Conservation (phyloP, 2,797 vertebrate species). For the Enoplosus armatus region DNA sequence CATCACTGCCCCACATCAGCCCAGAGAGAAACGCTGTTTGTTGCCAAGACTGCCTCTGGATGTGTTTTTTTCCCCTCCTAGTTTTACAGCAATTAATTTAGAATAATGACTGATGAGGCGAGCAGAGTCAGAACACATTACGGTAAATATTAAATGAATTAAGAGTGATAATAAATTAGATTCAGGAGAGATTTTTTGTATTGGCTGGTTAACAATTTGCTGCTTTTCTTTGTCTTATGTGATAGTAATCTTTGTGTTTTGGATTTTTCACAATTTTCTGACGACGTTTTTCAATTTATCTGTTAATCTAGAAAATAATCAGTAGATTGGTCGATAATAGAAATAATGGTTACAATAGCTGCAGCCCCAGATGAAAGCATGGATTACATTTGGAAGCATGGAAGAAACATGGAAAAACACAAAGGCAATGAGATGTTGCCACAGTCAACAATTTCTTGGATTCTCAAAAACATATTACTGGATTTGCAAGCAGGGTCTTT, state of each 20-base stretch:
- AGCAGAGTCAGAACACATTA: constrained; percentile 29
- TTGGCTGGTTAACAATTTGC: neutral
- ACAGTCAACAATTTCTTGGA: constrained; percentile 16
- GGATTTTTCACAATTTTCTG: neutral
- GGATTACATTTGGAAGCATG: neutral
- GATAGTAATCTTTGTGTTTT: neutral
- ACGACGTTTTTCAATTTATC: neutral
- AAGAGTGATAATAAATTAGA: constrained; percentile 29
- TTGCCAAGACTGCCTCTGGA: constrained; percentile 55
- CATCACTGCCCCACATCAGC: constrained; percentile 75
- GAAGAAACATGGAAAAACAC: constrained; percentile 8
- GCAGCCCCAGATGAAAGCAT: neutral
- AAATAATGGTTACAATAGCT: neutral
- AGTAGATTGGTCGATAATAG: neutral
- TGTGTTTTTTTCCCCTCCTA: constrained; percentile 15
- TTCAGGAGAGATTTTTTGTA: constrained; percentile 3
- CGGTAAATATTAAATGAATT: constrained; percentile 48
- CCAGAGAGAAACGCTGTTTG: constrained; percentile 52
- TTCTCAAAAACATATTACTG: neutral
- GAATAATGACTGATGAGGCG: constrained; percentile 51
- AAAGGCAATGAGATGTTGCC: neutral
- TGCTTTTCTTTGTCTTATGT: neutral
- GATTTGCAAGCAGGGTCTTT: constrained; percentile 35
- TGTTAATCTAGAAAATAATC: neutral
- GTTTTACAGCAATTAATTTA: constrained; percentile 59